phyloP scores from a whole-genome alignment of 2,113 vertebrate species.

The Mobula birostris region DNA sequence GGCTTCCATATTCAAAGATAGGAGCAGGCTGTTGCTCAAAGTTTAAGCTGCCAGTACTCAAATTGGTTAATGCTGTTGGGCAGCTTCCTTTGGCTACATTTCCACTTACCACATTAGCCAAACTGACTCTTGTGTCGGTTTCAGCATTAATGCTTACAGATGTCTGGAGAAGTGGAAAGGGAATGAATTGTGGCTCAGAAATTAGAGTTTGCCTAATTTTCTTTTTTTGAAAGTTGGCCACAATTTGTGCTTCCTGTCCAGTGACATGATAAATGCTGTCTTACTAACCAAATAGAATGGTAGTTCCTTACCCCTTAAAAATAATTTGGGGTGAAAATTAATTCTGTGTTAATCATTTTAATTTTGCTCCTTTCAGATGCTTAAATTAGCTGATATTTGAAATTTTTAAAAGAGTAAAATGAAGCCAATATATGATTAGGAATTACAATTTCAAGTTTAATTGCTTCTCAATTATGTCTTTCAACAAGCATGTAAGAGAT shows the following conservation, averaged over 20 bases:
- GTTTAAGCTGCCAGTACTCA: slow-evolving; percentile 1
- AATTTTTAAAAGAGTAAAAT: neutral
- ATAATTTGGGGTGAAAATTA: neutral
- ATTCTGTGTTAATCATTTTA: neutral
- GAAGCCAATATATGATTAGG: neutral
- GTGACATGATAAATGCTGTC: neutral
- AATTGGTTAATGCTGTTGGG: slow-evolving; percentile 30
- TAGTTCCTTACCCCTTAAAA: neutral
- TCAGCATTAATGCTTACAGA: slow-evolving; percentile 33
- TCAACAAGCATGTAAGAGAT: neutral
- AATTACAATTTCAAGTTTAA: neutral
- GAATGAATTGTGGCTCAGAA: slow-evolving; percentile 1
- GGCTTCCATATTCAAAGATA: neutral
- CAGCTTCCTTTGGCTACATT: slow-evolving; percentile 25
- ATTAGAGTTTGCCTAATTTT: slow-evolving; percentile 30
- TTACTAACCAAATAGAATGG: neutral
- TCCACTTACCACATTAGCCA: slow-evolving; percentile 25
- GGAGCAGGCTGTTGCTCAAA: slow-evolving; percentile 17
- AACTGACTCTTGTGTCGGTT: slow-evolving; percentile 15
- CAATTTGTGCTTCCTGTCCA: neutral
- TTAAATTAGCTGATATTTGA: neutral
- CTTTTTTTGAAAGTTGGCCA: slow-evolving; percentile 18
- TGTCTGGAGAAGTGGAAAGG: slow-evolving; percentile 7
- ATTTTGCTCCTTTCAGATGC: neutral
- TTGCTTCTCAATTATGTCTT: neutral